phyloP scores from a whole-genome alignment of 92 coral and sea anemone genomes.

The Porites rus region DNA sequence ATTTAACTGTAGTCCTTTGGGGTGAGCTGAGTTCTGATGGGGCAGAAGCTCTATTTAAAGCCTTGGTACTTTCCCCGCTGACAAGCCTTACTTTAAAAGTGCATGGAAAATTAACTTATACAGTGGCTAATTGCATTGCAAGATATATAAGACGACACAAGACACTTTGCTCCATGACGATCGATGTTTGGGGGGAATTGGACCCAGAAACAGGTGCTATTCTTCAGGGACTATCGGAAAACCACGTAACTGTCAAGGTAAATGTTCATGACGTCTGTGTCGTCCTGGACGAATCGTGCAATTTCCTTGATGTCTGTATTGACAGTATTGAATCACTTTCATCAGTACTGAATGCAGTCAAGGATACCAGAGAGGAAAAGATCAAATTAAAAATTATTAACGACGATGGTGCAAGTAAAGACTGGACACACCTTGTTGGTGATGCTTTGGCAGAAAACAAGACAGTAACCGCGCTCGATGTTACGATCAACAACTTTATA shows the following conservation, averaged over 20 bases:
- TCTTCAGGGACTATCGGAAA: neutral
- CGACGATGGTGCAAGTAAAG: too few relatives aligned
- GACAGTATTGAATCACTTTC: neutral
- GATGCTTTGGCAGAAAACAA: too few relatives aligned
- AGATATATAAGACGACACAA: neutral
- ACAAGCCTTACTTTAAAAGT: neutral
- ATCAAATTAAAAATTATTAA: too few relatives aligned
- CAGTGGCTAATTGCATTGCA: neutral
- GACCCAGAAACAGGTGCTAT: neutral
- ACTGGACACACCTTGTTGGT: too few relatives aligned
- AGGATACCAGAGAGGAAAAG: too few relatives aligned
- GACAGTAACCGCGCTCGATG: too few relatives aligned
- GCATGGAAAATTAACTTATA: neutral
- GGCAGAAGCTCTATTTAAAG: neutral
- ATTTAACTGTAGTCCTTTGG: too few relatives aligned
- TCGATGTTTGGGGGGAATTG: slow-evolving; percentile 9
- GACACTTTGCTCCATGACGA: neutral
- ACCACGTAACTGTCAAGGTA: neutral
- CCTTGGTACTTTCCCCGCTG: neutral
- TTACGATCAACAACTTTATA: neutral
- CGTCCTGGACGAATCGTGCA: too few relatives aligned
- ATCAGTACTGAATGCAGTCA: too few relatives aligned
- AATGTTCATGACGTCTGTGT: too few relatives aligned
- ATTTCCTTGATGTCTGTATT: too few relatives aligned
- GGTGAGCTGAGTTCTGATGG: too few relatives aligned